Evolutionary conservation across 2,888 invertebrate genomes (phyloP).

Genomic region (Scotopteryx bipunctaria): DNA sequence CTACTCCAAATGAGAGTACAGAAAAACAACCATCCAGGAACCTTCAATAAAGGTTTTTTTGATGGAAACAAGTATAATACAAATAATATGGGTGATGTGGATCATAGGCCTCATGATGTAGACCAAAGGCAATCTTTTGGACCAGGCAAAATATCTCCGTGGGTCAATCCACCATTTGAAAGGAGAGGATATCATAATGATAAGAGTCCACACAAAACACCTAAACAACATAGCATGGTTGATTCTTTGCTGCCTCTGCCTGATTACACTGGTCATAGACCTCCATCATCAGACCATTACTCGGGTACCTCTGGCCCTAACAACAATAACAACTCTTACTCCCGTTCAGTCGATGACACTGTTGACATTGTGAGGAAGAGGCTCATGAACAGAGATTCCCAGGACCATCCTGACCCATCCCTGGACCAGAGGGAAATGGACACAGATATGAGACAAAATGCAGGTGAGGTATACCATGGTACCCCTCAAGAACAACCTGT

Average conservation of each 20-base stretch:
- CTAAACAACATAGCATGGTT: slow-evolving; percentile 43
- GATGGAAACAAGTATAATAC: slow-evolving; percentile 40
- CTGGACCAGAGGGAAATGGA: slow-evolving; percentile 42
- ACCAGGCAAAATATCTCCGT: slow-evolving; percentile 43
- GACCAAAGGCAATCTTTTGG: slow-evolving; percentile 37
- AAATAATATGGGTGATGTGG: slow-evolving; percentile 71
- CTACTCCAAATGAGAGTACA: slow-evolving; percentile 32
- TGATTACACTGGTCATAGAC: slow-evolving; percentile 69
- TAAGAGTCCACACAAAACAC: slow-evolving; percentile 46
- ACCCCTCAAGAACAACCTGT: slow-evolving; percentile 53
- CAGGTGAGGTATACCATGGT: slow-evolving; percentile 33
- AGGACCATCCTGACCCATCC: slow-evolving; percentile 42
- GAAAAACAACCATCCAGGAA: slow-evolving; percentile 38
- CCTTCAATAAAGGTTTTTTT: slow-evolving; percentile 32
- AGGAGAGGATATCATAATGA: slow-evolving; percentile 49
- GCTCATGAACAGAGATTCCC: slow-evolving; percentile 64
- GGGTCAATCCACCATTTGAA: slow-evolving; percentile 48
- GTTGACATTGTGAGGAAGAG: slow-evolving; percentile 71
- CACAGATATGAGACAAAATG: slow-evolving; percentile 38
- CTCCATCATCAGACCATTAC: slow-evolving; percentile 76
- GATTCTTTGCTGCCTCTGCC: slow-evolving; percentile 45
- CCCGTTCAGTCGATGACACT: slow-evolving; percentile 72
- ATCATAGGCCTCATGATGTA: slow-evolving; percentile 48
- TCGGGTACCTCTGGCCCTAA: slow-evolving; percentile 60
- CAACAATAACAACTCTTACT: slow-evolving; percentile 66